Evolutionary conservation across 2,888 invertebrate genomes (phyloP), one percentile per base, ranked within the genome.

Genomic region (Callimorpha dominula): DNA sequence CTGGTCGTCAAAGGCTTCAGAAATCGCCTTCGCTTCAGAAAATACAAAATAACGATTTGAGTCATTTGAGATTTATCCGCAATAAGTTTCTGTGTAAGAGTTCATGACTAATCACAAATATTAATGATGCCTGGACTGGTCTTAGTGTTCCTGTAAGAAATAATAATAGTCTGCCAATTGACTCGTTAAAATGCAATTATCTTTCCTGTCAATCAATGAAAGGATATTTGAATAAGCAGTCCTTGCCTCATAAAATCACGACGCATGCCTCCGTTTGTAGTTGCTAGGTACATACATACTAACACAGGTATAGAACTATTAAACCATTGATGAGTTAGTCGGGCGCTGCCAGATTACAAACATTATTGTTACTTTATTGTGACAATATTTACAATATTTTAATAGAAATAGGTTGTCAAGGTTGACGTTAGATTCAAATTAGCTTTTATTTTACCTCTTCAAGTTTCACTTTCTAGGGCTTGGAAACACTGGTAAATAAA

Each of bases 1-100:
- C 60, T 64, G 66, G 63, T 63, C 71, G 65, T 78, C 68, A 71
- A 73, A 80, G 72, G 64, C 68, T 70, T 65, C 14, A 31, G 31
- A 74, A 78, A 77, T 75, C 73, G 68, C 65, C 63, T 65, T n/a
- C 60, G 42, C 65, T 70, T 31, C 50, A 43, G 8, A 14, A 15
- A 7, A 3, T 65, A 31, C 20, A 46, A 65, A 52, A n/a, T 66
- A 17, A 40, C 6, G 0, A 31, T 63, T 63, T 42, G 43, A 9
- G n/a, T 17, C 12, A 12, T 50, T 50, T 50, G 12, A 50, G 43
- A n/a, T n/a, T n/a, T n/a, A n/a, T n/a, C n/a, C n/a, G n/a, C n/a
- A n/a, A n/a, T n/a, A n/a, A n/a, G n/a, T n/a, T n/a, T n/a, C n/a
- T n/a, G n/a, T n/a, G n/a, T n/a, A n/a, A n/a, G n/a, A n/a, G n/a